Evolutionary conservation across 2,113 vertebrate species (phyloP), one percentile per base, ranked within the genome.

Genomic region (Cairina moschata): DNA sequence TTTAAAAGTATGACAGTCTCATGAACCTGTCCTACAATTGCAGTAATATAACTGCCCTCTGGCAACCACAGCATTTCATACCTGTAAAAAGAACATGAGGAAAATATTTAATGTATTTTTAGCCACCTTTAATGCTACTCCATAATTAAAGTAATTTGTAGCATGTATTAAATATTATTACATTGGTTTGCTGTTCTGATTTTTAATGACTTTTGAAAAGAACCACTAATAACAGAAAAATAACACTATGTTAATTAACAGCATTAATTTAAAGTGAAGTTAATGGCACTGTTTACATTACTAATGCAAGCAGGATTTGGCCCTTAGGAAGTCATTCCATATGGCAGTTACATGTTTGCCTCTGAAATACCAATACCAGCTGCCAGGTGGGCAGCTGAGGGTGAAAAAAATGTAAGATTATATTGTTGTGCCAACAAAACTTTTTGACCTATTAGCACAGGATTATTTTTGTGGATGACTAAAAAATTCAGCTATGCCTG

Each of bases 111-210:
- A 55, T 58, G 22, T 79, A 91, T 90, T 95, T 97, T 97, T 88
- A 96, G 79, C 66, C 54, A 91, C 44, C 38, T 94, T 91, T 93
- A 95, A 90, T 95, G 38, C 34, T 89, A 50, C 28, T 83, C 42
- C 78, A 89, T 96, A 93, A 97, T 96, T 93, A 95, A 95, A 93
- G 75, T 94, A 95, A 97, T 97, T 96, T 95, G 93, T 94, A 92
- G 48, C 28, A 36, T 73, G 56, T 87, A 84, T 86, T 94, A 91
- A 95, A 85, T 83, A 91, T 69, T 91, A 88, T 94, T 95, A 72
- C 62, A 69, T 55, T 75, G 46, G 4, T 12, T 86, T 87, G 88
- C 54, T 82, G 73, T 93, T 91, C 80, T 91, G 76, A 94, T 95
- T 96, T 94, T 94, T 96, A 91, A 91, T 74, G 63, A 75, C 69